Percentiles rank a stretch among this genome's conserved stretches.
These are phyloP conservation scores for Xiphophorus hellerii DNA, from an alignment of 2,113 vertebrate species.

Conservation along the genomic window DNA sequence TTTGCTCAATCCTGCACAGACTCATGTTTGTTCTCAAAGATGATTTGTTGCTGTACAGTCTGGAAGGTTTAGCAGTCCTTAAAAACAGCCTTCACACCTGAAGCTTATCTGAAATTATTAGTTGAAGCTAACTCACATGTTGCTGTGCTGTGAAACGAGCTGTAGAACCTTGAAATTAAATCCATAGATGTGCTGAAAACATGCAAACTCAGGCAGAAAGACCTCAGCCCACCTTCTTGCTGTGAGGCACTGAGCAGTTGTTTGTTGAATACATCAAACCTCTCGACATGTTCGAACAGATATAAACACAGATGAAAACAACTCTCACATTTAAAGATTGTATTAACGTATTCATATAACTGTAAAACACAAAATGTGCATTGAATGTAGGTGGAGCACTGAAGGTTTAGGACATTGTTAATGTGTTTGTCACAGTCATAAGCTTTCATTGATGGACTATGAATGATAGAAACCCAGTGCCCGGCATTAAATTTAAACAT, in stretches of 20 bases:
- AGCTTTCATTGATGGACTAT: neutral
- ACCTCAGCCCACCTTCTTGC: neutral
- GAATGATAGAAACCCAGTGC: neutral
- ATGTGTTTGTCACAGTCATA: neutral
- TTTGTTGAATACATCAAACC: neutral
- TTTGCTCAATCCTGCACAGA: too few relatives aligned
- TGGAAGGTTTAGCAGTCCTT: neutral
- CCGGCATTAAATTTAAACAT: slow-evolving; percentile 2
- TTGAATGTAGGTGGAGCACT: neutral
- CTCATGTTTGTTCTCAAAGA: neutral
- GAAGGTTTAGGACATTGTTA: neutral
- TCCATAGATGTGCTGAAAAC: neutral
- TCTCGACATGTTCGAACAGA: neutral
- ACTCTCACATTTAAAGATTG: neutral
- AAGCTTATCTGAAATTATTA: too few relatives aligned
- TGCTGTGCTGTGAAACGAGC: neutral
- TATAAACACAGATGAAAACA: neutral
- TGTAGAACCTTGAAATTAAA: neutral
- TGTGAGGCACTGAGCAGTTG: neutral
- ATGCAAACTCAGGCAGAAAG: neutral
- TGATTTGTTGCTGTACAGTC: neutral
- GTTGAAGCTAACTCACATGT: too few relatives aligned
- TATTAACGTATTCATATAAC: neutral
- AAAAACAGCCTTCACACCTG: too few relatives aligned
- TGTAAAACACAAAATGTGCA: neutral